A percentile compares a stretch with the other conserved stretches of the same genome.
Evolutionary conservation across 2,113 vertebrate genomes (phyloP).

Genomic region (Nerophis ophidion): DNA sequence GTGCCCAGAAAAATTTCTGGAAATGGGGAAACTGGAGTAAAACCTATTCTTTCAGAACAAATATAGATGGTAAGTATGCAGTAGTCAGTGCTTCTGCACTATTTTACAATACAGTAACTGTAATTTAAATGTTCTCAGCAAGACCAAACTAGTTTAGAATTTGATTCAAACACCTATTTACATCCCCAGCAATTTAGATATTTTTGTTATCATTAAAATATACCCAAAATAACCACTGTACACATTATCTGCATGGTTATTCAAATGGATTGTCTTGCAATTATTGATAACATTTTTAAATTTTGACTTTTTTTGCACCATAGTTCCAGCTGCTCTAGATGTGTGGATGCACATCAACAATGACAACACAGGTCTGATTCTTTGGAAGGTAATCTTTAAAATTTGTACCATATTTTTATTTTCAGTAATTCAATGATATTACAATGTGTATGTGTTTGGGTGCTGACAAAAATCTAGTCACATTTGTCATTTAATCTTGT

Average conservation of each 20-base stretch:
- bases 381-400: conserved; percentile 66
- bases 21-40: conserved; percentile 70
- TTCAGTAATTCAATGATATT: not conserved
- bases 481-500: too few species aligned
- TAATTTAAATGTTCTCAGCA: not conserved
- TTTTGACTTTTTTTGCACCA: conserved; percentile 7
- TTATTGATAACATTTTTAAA: not conserved
- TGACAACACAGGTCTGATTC: conserved; percentile 47
- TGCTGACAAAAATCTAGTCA: too few species aligned
- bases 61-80: conserved; percentile 48
- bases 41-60: conserved; percentile 50
- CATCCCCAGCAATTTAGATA: too few species aligned
- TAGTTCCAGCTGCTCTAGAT: conserved; percentile 65
- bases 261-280: not conserved
- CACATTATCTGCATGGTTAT: not conserved
- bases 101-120: not conserved
- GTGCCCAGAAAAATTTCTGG: conserved; percentile 63
- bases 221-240: not conserved
- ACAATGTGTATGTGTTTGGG: not conserved
- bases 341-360: conserved; percentile 63
- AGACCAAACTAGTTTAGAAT: too few species aligned
- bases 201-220: not conserved
- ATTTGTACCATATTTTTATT: not conserved
- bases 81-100: not conserved
- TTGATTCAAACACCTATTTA: too few species aligned